Conservation (phyloP, 2,113 vertebrate species). For the Pygoscelis antarcticus region DNA sequence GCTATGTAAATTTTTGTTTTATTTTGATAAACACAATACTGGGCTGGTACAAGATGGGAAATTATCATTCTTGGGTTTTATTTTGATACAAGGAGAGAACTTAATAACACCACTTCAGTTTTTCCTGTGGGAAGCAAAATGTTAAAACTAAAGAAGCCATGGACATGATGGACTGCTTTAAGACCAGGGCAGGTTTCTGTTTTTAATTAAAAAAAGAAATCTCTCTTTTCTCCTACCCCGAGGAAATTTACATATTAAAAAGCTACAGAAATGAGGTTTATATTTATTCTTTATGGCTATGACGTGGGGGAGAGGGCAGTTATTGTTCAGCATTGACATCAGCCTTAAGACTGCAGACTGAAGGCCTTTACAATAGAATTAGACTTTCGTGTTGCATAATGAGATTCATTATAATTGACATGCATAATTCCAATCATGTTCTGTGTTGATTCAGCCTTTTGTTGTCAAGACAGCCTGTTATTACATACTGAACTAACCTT, state of each 20-base stretch:
- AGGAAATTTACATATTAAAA: conserved; percentile 44
- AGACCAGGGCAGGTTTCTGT: not conserved
- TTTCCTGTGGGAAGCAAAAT: not conserved
- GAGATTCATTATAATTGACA: conserved; percentile 70
- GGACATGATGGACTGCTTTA: not conserved
- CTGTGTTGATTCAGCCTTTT: conserved; percentile 56
- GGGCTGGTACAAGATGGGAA: not conserved
- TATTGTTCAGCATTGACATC: conserved; percentile 57
- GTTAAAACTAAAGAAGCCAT: not conserved
- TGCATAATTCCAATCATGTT: conserved; percentile 62
- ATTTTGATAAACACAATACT: not conserved
- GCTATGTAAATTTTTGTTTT: not conserved
- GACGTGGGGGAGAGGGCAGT: conserved; percentile 21
- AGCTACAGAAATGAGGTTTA: conserved; percentile 21
- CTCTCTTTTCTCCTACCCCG: not conserved
- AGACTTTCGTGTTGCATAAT: conserved; percentile 53
- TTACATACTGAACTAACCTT: conserved; percentile 40
- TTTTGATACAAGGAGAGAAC: not conserved
- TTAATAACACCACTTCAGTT: not conserved
- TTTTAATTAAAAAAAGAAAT: conserved; percentile 13
- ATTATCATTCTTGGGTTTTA: not conserved
- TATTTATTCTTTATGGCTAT: conserved; percentile 46
- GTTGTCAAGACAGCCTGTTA: conserved; percentile 64
- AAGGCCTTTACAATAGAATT: conserved; percentile 57
- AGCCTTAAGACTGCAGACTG: conserved; percentile 44